Evolutionary conservation across 1,140 invertebrate species (phyloP), one percentile per base, ranked within the genome.

Genomic region (Drosophila nannoptera): DNA sequence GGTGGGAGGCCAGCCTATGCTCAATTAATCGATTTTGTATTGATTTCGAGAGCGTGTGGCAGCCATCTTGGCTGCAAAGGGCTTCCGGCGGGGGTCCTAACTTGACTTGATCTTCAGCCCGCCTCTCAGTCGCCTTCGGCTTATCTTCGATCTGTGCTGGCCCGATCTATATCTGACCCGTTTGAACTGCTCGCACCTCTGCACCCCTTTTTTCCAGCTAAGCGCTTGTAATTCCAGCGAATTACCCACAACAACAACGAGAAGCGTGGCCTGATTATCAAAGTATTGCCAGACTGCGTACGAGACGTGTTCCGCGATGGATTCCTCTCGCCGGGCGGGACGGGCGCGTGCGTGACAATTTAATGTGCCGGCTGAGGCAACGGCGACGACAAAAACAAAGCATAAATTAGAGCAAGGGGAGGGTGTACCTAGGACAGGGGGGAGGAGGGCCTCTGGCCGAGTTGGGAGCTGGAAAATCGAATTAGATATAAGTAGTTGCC

Each of bases 1-100:
- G 5, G 14, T 52, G 12, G 29, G 46, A 55, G 59, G 46, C 38
- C 67, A 70, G 63, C 59, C 69, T 59, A 72, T 65, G 80, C 56
- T 78, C 77, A 86, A 86, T 86, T 75, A 77, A 86, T 86, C 82
- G 81, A 84, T 81, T 84, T 63, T 49, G 53, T 72, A 84, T 81
- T 73, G 81, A 77, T 81, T 74, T 48, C 12, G 32, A 38, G 38
- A 52, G 52, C 36, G 4, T 64, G 32, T 45, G 55, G 52, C 14
- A 6, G 12, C 45, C 9, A 54, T 49, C 63, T 46, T 36, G 40
- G 56, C 52, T 42, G 7, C 32, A 76, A 80, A 71, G 66, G 73
- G 65, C 70, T 81, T 38, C 56, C 42, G 49, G 22, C 22, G 22
- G 22, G 22, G 3, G 3, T 2, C 22, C 22, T 22, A 22, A 22